Conservation (phyloP, 2,113 vertebrate genomes). For the Neopipo cinnamomea region DNA sequence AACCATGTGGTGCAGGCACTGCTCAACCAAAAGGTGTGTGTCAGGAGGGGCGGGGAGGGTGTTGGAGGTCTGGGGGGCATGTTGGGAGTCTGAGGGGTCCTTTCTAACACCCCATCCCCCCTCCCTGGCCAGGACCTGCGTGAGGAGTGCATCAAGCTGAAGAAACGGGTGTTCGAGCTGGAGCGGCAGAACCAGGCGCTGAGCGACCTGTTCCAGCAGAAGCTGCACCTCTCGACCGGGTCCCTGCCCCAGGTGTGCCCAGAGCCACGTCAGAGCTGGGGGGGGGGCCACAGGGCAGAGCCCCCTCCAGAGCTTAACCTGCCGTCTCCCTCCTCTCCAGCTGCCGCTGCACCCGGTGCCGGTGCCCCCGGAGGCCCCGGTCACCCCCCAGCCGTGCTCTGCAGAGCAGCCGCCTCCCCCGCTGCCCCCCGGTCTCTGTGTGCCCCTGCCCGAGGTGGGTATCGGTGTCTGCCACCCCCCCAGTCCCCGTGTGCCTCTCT, state of each 20-base stretch:
- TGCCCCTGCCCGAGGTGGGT: slow-evolving; percentile 72
- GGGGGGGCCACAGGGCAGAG: not conserved
- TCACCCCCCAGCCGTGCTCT: slow-evolving; percentile 11
- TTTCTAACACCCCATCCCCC: not conserved
- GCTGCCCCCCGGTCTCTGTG: slow-evolving; percentile 28
- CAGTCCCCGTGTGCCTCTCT: fast-evolving
- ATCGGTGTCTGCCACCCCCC: fast-evolving
- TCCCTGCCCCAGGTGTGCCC: slow-evolving; percentile 83
- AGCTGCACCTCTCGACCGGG: slow-evolving; percentile 83
- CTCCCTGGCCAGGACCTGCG: slow-evolving; percentile 82
- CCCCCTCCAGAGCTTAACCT: not conserved
- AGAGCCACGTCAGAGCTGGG: not conserved
- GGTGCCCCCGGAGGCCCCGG: not conserved
- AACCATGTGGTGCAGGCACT: slow-evolving; percentile 95
- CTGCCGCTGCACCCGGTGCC: slow-evolving; percentile 36
- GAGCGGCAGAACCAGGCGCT: slow-evolving; percentile 93
- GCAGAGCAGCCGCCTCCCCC: slow-evolving; percentile 16
- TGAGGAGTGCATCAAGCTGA: slow-evolving; percentile 96
- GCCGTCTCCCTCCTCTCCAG: not conserved
- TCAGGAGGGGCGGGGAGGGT: too few relatives aligned
- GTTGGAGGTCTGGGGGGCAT: fast-evolving
- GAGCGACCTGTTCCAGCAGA: slow-evolving; percentile 91
- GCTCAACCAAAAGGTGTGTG: slow-evolving; percentile 91
- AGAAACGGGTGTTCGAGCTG: slow-evolving; percentile 93
- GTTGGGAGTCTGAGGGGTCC: not conserved